Conservation (phyloP, 2,888 invertebrate genomes). For the Pollenia griseotomentosa region DNA sequence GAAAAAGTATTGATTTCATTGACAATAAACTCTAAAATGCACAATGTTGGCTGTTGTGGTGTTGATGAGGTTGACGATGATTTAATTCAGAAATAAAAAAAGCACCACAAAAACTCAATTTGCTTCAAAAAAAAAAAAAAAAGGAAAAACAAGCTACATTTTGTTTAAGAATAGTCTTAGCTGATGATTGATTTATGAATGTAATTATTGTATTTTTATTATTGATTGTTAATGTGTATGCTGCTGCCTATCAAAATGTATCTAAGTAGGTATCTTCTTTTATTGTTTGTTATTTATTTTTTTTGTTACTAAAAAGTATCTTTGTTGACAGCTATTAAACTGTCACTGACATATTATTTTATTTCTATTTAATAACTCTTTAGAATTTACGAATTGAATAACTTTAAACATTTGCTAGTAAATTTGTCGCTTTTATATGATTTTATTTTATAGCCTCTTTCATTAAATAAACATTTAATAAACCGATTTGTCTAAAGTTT, state of each 20-base stretch:
- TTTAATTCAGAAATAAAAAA: constrained; percentile 2
- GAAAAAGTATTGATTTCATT: constrained; percentile 65
- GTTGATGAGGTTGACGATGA: constrained; percentile 13
- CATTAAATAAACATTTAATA: constrained; percentile 29
- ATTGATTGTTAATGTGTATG: background rate
- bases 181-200: constrained; percentile 66
- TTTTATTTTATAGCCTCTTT: constrained; percentile 4
- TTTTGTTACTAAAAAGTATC: background rate
- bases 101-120: constrained; percentile 3
- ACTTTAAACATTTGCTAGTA: background rate
- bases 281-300: background rate
- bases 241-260: background rate
- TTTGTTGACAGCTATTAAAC: constrained; percentile 12
- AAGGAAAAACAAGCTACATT: background rate
- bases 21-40: constrained; percentile 43
- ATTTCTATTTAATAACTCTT: constrained; percentile 22
- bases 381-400: background rate
- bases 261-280: background rate
- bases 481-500: constrained; percentile 33
- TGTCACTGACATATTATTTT: background rate
- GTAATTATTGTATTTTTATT: constrained; percentile 22
- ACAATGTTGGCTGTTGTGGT: constrained; percentile 14
- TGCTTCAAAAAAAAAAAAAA: background rate
- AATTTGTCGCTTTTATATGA: constrained; percentile 1
- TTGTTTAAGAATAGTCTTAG: background rate